Conservation (phyloP, 2,888 invertebrate species). For the Xylota segnis region DNA sequence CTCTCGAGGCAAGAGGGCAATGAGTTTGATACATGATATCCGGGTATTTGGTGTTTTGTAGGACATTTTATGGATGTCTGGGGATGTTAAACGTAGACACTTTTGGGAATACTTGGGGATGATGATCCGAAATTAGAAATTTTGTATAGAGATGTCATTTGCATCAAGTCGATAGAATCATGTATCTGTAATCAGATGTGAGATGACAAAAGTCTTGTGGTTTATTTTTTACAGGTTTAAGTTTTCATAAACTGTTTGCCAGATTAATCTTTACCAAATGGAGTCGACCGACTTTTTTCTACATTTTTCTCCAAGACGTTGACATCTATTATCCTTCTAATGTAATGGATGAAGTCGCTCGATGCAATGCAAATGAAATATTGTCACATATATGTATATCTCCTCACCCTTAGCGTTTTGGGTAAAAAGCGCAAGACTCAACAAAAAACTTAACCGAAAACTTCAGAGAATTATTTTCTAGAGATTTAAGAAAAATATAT, state of each 20-base stretch:
- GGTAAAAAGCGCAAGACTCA: no score
- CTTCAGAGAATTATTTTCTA: no score
- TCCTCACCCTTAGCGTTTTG: no score
- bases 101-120: constrained; percentile 3
- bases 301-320: not conserved
- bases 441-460: no score
- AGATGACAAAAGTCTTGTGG: constrained; percentile 18
- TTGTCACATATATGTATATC: no score
- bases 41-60: not conserved
- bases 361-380: no score
- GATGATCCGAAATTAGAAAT: constrained; percentile 14
- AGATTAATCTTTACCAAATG: constrained; percentile 27
- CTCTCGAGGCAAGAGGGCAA: constrained; percentile 21
- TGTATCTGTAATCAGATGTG: constrained; percentile 9
- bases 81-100: not conserved
- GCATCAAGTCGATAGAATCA: not conserved
- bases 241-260: constrained; percentile 4
- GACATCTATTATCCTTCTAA: constrained; percentile 23
- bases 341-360: no score
- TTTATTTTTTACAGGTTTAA: constrained; percentile 14
- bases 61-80: not conserved
- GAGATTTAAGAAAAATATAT: no score
- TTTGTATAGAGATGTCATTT: not conserved
- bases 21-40: constrained; percentile 19
- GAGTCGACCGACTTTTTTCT: not conserved